phyloP scores from a whole-genome alignment of 2,888 invertebrate species.

The Acronicta alni region DNA sequence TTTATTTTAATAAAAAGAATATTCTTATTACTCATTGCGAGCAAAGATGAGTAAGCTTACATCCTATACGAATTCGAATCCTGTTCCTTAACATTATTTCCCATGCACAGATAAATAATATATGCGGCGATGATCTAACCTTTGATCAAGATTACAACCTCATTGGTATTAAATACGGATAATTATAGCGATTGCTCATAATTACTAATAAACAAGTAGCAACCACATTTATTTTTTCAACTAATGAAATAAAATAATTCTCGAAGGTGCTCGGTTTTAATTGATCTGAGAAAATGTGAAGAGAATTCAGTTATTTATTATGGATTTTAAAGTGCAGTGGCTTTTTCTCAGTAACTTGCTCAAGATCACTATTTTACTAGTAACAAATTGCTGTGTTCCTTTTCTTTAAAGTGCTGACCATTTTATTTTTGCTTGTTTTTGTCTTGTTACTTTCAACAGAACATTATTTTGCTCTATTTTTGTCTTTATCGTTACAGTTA shows the following conservation, averaged over 20 bases:
- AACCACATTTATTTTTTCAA: slow-evolving; percentile 36
- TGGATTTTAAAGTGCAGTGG: slow-evolving; percentile 41
- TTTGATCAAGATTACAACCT: slow-evolving; percentile 66
- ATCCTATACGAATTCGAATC: slow-evolving; percentile 67
- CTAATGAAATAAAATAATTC: slow-evolving; percentile 39
- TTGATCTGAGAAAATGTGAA: slow-evolving; percentile 43
- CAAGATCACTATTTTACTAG: slow-evolving; percentile 37
- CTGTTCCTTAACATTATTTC: slow-evolving; percentile 66
- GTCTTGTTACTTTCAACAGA: slow-evolving; percentile 9
- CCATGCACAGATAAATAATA: slow-evolving; percentile 64
- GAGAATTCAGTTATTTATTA: slow-evolving; percentile 26
- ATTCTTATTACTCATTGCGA: slow-evolving; percentile 64
- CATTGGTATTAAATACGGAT: slow-evolving; percentile 68
- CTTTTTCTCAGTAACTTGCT: slow-evolving; percentile 29
- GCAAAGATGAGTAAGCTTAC: slow-evolving; percentile 68
- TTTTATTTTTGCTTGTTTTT: slow-evolving; percentile 16
- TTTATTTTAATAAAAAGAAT: slow-evolving; percentile 38
- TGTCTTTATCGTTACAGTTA: slow-evolving; percentile 8
- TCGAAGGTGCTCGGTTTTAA: slow-evolving; percentile 41
- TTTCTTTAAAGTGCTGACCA: slow-evolving; percentile 8
- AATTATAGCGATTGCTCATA: slow-evolving; percentile 71
- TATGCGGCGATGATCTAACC: slow-evolving; percentile 72
- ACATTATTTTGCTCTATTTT: slow-evolving; percentile 22
- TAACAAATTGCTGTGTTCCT: slow-evolving; percentile 32
- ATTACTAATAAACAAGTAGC: slow-evolving; percentile 59